These are phyloP conservation scores for Zeugodacus cucurbitae DNA, from an alignment of 1,140 invertebrate species.

Conservation along the genomic window DNA sequence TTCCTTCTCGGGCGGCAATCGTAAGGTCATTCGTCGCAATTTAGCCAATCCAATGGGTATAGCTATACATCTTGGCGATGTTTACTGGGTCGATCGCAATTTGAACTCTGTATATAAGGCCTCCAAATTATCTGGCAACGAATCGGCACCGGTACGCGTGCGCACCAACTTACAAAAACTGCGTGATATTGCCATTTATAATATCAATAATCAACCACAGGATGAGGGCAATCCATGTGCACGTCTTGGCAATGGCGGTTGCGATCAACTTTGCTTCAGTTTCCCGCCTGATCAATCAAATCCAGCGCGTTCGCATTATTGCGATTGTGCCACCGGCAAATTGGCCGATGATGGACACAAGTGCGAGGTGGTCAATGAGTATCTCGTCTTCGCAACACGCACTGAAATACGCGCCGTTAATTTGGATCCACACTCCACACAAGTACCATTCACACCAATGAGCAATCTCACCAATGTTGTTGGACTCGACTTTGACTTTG, in stretches of 20 bases:
- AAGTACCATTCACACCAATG: conserved; percentile 86
- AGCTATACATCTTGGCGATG: conserved; percentile 82
- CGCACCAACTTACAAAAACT: conserved; percentile 86
- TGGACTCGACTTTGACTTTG: conserved; percentile 95
- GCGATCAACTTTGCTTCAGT: conserved; percentile 96
- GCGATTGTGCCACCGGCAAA: conserved; percentile 92
- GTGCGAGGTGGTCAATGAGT: conserved; percentile 88
- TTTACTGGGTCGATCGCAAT: conserved; percentile 98
- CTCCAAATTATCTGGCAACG: conserved; percentile 81
- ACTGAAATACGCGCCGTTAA: conserved; percentile 90
- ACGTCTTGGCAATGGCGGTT: conserved; percentile 81
- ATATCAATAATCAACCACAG: conserved; percentile 84
- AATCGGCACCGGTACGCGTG: conserved; percentile 74
- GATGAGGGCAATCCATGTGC: conserved; percentile 84
- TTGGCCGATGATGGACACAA: conserved; percentile 71
- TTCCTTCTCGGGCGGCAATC: conserved; percentile 80
- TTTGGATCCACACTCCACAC: conserved; percentile 83
- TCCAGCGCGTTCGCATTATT: conserved; percentile 72
- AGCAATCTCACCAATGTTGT: conserved; percentile 96
- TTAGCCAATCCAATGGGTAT: conserved; percentile 96
- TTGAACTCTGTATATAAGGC: conserved; percentile 88
- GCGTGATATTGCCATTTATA: conserved; percentile 90
- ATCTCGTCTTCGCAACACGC: conserved; percentile 89
- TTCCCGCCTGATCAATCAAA: conserved; percentile 74
- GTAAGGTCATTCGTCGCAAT: conserved; percentile 86